Conservation (phyloP, 1,140 invertebrate species). For the Drosophila yakuba region DNA sequence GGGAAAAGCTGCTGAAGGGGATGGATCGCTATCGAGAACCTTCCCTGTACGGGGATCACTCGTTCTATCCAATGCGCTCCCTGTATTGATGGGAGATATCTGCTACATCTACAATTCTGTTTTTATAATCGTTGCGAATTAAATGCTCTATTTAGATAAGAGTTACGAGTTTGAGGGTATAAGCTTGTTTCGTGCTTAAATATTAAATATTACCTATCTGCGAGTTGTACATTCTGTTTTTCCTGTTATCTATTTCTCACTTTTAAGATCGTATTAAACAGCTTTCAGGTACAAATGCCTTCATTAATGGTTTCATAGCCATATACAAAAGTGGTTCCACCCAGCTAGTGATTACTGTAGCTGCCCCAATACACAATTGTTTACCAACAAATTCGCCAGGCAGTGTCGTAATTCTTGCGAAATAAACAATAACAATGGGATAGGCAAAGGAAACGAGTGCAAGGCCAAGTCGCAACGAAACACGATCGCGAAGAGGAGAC, state of each 20-base stretch:
- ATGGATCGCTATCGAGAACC: not conserved
- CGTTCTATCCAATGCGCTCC: not conserved
- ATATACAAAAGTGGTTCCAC: no score
- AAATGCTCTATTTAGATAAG: not conserved
- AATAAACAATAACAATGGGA: constrained; percentile 7
- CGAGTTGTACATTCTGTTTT: not conserved
- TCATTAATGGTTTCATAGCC: no score
- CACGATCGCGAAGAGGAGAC: constrained; percentile 2
- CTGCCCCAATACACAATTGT: constrained; percentile 8
- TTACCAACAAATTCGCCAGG: constrained; percentile 10
- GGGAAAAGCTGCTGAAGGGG: not conserved
- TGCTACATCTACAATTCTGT: not conserved
- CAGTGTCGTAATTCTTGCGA: constrained; percentile 14
- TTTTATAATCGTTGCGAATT: constrained; percentile 3
- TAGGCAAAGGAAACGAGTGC: constrained; percentile 4
- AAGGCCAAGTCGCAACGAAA: constrained; percentile 9
- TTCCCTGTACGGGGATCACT: not conserved
- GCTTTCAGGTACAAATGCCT: no score
- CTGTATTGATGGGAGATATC: not conserved
- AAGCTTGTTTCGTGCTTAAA: no score
- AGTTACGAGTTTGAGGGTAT: no score
- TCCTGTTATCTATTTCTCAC: no score
- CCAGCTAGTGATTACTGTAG: not conserved
- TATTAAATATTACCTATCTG: no score
- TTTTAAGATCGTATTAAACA: not conserved